Conservation (phyloP, 2,113 vertebrate genomes). For the Calyptomena viridis region DNA sequence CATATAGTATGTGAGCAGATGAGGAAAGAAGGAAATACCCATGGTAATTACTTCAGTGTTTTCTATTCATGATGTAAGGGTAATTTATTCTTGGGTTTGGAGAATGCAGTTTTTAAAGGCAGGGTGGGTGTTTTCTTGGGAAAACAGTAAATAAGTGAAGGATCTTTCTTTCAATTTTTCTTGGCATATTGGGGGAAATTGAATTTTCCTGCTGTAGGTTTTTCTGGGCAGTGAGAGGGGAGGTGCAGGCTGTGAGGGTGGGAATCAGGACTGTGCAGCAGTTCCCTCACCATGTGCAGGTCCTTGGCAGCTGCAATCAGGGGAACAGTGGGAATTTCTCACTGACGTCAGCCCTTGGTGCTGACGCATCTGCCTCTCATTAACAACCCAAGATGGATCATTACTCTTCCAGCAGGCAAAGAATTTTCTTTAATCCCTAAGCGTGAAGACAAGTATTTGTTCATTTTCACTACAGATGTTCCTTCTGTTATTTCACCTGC, state of each 20-base stretch:
- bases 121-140: not conserved
- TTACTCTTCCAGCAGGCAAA: not conserved
- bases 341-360: not conserved
- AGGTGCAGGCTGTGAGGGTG: not conserved
- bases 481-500: not conserved
- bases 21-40: not conserved
- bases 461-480: not conserved
- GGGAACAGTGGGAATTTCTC: not conserved
- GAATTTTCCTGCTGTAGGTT: not conserved
- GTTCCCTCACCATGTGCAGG: not conserved
- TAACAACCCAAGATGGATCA: not conserved
- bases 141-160: not conserved
- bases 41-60: not conserved
- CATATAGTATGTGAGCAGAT: not conserved
- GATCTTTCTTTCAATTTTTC: not conserved
- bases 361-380: not conserved
- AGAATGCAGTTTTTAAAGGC: not conserved
- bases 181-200: not conserved
- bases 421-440: not conserved
- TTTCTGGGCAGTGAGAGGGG: not conserved
- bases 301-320: not conserved
- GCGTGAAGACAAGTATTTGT: accelerated
- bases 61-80: not conserved
- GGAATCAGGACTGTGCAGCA: not conserved
- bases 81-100: not conserved